phyloP scores from a whole-genome alignment of 2,797 vertebrate species.

The Pelochelys cantorii region DNA sequence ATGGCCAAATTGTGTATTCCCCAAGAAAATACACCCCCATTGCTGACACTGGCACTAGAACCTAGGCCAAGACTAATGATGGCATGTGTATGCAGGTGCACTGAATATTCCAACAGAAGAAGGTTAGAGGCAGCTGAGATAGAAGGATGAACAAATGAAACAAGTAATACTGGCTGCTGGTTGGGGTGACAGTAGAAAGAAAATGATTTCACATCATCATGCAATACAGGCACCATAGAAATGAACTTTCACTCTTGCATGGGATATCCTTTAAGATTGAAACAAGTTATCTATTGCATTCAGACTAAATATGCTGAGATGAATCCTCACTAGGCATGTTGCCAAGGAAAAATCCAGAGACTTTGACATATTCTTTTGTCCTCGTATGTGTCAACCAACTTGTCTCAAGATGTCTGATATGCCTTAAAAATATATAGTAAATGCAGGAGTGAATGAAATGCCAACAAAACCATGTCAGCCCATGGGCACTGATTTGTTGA shows the following conservation, averaged over 20 bases:
- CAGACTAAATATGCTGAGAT: neutral
- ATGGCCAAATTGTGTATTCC: accelerated
- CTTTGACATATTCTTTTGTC: neutral
- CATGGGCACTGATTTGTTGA: neutral
- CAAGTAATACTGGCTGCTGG: neutral
- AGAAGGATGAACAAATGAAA: neutral
- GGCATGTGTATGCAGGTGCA: neutral
- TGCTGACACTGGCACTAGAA: neutral
- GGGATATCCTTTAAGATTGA: neutral
- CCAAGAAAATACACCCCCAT: neutral
- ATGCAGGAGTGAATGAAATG: neutral
- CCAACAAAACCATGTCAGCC: neutral
- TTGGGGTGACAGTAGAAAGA: neutral
- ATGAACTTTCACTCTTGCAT: neutral
- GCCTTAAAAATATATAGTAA: neutral
- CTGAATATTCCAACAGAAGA: accelerated
- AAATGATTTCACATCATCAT: slow-evolving; percentile 5
- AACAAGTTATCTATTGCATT: neutral
- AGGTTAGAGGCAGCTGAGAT: neutral
- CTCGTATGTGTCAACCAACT: neutral
- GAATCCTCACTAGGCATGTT: neutral
- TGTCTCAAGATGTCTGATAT: neutral
- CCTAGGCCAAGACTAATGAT: neutral
- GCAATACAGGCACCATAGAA: neutral
- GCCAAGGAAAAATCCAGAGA: slow-evolving; percentile 26